phyloP scores from a whole-genome alignment of 2,797 vertebrate genomes.

The Sparidentex hasta region DNA sequence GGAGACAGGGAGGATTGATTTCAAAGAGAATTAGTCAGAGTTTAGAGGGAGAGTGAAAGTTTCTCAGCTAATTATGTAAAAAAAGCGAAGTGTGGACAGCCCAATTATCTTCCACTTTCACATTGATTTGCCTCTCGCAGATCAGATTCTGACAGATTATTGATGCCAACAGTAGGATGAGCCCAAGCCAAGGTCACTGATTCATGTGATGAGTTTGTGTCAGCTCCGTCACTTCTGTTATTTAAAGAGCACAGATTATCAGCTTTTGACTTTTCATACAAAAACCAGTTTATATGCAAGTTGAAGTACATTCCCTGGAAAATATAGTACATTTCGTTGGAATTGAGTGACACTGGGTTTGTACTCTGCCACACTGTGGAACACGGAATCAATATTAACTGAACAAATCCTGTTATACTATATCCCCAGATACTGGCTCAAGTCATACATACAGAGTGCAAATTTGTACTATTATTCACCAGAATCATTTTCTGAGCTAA shows the following conservation, averaged over 20 bases:
- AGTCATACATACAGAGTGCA: slow-evolving; percentile 37
- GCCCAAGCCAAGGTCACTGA: neutral
- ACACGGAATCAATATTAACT: slow-evolving; percentile 39
- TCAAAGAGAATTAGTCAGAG: slow-evolving; percentile 63
- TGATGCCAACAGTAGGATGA: neutral
- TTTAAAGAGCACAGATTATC: neutral
- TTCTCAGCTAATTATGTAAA: slow-evolving; percentile 61
- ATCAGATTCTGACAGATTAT: slow-evolving; percentile 5
- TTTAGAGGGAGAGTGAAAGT: slow-evolving; percentile 50
- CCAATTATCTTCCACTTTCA: slow-evolving; percentile 50
- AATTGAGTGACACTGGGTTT: slow-evolving; percentile 17
- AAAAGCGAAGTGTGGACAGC: slow-evolving; percentile 16
- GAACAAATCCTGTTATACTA: slow-evolving; percentile 23
- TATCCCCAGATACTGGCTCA: neutral
- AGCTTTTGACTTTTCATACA: neutral
- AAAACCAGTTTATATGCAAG: slow-evolving; percentile 7
- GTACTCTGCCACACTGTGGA: slow-evolving; percentile 7
- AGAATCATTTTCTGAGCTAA: slow-evolving; percentile 3
- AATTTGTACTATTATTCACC: slow-evolving; percentile 45
- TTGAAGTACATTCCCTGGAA: neutral
- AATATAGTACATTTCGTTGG: slow-evolving; percentile 9
- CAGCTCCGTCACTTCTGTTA: neutral
- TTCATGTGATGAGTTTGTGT: slow-evolving; percentile 8
- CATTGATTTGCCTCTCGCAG: neutral
- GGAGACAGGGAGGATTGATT: slow-evolving; percentile 30